Conservation (phyloP, 2,797 vertebrate species). For the Anisognathus igniventris region DNA sequence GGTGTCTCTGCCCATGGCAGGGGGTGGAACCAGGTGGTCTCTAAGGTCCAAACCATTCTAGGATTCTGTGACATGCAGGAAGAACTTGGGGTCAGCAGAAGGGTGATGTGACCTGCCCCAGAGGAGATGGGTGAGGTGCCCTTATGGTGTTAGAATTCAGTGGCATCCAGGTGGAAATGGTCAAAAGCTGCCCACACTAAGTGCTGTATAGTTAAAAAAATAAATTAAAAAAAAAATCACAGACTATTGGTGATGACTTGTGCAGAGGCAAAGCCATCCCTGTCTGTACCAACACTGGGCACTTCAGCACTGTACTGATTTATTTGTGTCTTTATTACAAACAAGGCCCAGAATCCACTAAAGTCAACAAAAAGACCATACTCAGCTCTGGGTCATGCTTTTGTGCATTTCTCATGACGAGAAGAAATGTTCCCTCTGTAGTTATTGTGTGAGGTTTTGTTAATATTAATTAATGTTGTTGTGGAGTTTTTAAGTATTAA, state of each 20-base stretch:
- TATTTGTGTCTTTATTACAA: neutral
- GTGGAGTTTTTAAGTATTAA: neutral
- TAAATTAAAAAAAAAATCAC: no score
- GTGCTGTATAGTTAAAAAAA: rapidly evolving
- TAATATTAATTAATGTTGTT: neutral
- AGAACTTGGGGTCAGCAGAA: neutral
- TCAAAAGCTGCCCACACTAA: neutral
- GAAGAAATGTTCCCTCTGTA: neutral
- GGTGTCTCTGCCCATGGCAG: neutral
- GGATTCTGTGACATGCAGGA: neutral
- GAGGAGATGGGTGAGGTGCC: rapidly evolving
- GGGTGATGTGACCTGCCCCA: neutral
- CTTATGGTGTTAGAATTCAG: rapidly evolving
- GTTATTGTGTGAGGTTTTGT: rapidly evolving
- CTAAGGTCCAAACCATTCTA: neutral
- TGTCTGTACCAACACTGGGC: rapidly evolving
- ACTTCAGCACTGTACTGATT: rapidly evolving
- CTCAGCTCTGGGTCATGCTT: rapidly evolving
- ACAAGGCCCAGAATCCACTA: neutral
- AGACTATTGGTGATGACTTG: neutral
- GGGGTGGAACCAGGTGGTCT: neutral
- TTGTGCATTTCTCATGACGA: neutral
- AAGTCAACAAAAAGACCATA: neutral
- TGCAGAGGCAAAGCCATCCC: neutral
- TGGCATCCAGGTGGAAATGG: neutral